phyloP scores from a whole-genome alignment of 2,113 vertebrate species.

The Zootoca vivipara region DNA sequence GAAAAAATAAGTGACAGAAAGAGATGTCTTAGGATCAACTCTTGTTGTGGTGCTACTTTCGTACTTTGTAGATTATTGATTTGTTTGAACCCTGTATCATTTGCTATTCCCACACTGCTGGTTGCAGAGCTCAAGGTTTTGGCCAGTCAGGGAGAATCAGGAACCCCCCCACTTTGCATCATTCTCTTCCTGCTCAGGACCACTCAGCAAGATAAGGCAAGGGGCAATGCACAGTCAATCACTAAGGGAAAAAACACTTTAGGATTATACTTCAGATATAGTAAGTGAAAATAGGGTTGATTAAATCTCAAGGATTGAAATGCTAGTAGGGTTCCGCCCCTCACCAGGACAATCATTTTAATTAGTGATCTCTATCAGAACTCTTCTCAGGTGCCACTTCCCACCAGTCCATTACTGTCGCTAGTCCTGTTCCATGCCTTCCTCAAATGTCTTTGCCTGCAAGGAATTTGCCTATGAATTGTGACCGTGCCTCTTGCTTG shows the following conservation, averaged over 20 bases:
- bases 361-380: too few relatives aligned
- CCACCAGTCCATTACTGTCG: too few relatives aligned
- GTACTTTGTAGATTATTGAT: constrained; percentile 36
- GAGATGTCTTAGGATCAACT: not conserved
- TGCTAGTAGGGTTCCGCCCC: not conserved
- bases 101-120: constrained; percentile 51
- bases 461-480: too few relatives aligned
- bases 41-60: not conserved
- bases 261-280: not conserved
- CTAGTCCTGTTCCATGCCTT: too few relatives aligned
- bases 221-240: not conserved
- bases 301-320: not conserved
- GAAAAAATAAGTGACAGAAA: not conserved
- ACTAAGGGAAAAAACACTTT: not conserved
- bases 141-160: not conserved
- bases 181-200: not conserved
- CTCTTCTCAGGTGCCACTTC: too few relatives aligned
- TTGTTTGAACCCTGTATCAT: constrained; percentile 34
- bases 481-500: too few relatives aligned
- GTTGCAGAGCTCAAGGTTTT: constrained; percentile 50
- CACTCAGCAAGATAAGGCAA: not conserved
- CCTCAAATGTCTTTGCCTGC: too few relatives aligned
- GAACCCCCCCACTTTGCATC: not conserved
- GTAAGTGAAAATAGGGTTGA: not conserved
- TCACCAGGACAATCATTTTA: not conserved